These are phyloP conservation scores for Chydorus sphaericus DNA, from an alignment of 2,888 invertebrate genomes.

Conservation along the genomic window DNA sequence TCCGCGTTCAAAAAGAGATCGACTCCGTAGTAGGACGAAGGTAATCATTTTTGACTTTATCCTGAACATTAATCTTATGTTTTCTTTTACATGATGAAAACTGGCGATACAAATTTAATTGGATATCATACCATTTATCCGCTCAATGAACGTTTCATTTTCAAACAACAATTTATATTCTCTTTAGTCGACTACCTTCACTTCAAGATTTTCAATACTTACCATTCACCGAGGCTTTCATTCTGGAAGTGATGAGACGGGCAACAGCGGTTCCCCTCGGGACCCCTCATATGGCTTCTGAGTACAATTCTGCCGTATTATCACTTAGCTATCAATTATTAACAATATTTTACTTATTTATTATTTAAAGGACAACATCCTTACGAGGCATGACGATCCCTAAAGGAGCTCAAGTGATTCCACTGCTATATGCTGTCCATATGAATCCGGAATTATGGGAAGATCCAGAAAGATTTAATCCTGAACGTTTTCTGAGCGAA, in stretches of 20 bases:
- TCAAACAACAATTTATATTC: too few species aligned
- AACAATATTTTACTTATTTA: too few species aligned
- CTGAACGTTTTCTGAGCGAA: conserved; percentile 61
- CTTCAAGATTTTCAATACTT: conserved; percentile 68
- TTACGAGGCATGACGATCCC: conserved; percentile 76
- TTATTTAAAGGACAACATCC: conserved; percentile 67
- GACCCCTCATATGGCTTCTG: conserved; percentile 73
- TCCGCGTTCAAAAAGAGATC: conserved; percentile 68
- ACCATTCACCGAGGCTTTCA: conserved; percentile 72
- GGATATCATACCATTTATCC: too few species aligned
- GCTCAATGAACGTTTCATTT: too few species aligned
- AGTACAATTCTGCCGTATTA: too few species aligned
- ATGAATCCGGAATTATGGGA: conserved; percentile 82
- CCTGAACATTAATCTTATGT: too few species aligned
- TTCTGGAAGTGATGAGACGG: conserved; percentile 67
- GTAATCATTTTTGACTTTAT: too few species aligned
- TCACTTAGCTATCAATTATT: too few species aligned
- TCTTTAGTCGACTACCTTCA: conserved; percentile 53
- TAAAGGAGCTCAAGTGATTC: conserved; percentile 68
- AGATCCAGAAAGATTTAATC: conserved; percentile 68
- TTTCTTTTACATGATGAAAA: too few species aligned
- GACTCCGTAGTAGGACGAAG: conserved; percentile 43
- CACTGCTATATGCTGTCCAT: conserved; percentile 73
- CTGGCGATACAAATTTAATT: too few species aligned
- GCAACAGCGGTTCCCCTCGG: conserved; percentile 83